Base-by-base conservation (phyloP, 2,113 vertebrate species). In the Melanotaenia duboulayi region DNA sequence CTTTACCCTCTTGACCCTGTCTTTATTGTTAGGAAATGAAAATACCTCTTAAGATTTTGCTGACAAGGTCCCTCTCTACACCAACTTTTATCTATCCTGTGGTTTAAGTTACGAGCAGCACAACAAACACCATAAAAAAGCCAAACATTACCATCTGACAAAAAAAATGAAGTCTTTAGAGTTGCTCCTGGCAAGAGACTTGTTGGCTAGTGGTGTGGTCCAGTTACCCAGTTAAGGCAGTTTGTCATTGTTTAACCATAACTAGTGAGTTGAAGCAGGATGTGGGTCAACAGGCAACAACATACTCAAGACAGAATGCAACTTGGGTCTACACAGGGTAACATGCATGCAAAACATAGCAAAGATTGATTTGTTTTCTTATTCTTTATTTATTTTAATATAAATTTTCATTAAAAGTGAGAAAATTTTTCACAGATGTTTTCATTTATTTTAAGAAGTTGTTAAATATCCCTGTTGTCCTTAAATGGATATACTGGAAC, bases 101-200 rank as follows among this genome's bases (percentile, higher is more conserved):
- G 12, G 32, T 35, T 35, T 35, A 35, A 42, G 2, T 42, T 13
- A 16, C 40, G 16, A 42, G 40, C 40, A 14, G 40, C 40, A 12
- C 13, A 13, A 65, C 51, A 25, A 4, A 55, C 59, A 37, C 14
- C 44, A 42, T 44, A 16, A 28, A 13, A 23, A 59, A 23, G 35
- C 7, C 64, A 57, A 57, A 37, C 5, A 2, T 12, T 24, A n/a
- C 20, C 23, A 37, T 62, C 62, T 35, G 20, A 35, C 8, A 35
- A 35, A 10, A 64, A 64, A 59, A 28, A 49, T 60, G 4, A 52
- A 50, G 74, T 71, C 65, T 50, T 62, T 44, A 76, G 19, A n/a
- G 50, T 42, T 39, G 51, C 24, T 65, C 35, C 42, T 64, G 65
- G 40, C 25, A n/a, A 60, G 19, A 66, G 60, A 20, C 16, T 32